A percentile compares a stretch with the other conserved stretches of the same genome.
These are phyloP conservation scores for Drosophila stalkeri DNA, from an alignment of 2,888 invertebrate species.

Conservation along the genomic window DNA sequence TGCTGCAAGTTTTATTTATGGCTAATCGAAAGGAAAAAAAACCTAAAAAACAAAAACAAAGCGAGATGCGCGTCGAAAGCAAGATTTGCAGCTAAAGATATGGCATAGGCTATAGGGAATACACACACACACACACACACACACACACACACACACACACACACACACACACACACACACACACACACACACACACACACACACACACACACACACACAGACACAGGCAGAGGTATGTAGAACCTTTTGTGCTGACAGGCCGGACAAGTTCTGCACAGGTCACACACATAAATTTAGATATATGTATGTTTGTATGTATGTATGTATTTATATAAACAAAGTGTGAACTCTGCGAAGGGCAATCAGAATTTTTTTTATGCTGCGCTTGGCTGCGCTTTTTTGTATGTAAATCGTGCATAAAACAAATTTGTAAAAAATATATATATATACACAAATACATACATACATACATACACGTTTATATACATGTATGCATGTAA, in stretches of 20 bases:
- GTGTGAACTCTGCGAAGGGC: conserved; percentile 77
- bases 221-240: not conserved
- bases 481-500: conserved; percentile 19
- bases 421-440: conserved; percentile 39
- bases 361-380: conserved; percentile 63
- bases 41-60: not conserved
- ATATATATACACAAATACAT: not conserved
- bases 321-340: conserved; percentile 30
- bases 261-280: conserved; percentile 58
- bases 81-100: conserved; percentile 55
- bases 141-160: conserved; percentile 1
- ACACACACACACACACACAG: not conserved
- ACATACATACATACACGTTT: not conserved
- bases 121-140: not conserved
- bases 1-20: conserved; percentile 72
- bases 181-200: not conserved
- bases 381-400: conserved; percentile 71
- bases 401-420: conserved; percentile 53
- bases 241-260: conserved; percentile 41
- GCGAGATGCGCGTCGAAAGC: conserved; percentile 12
- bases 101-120: conserved; percentile 17
- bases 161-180: not conserved
- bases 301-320: conserved; percentile 20
- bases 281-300: conserved; percentile 23
- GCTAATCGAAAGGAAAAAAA: conserved; percentile 46